Evolutionary conservation across 2,888 invertebrate species (phyloP), one percentile per base, ranked within the genome.

Genomic region (Tenthredo notha): DNA sequence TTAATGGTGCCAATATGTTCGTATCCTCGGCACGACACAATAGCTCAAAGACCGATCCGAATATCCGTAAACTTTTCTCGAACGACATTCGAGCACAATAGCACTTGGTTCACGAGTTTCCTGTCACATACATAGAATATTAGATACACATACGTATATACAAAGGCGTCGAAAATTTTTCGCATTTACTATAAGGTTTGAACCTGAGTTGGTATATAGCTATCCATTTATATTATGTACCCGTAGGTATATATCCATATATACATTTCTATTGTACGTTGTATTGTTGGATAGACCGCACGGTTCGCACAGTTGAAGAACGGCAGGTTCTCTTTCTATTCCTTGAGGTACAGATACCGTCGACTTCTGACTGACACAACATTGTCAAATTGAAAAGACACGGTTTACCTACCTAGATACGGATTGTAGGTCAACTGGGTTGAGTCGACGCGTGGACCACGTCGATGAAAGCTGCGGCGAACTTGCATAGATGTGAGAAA

Each of bases 21-120:
- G 80, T 61, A 58, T 61, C 58, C 61, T 25, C 37, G 10, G 12
- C 78, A 37, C 58, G 61, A 21, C 61, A 80, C 61, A 80, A 80
- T 61, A 61, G 58, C 58, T 80, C 80, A 80, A 78, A 80, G 78
- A 80, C 4, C 80, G 80, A 61, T 40, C 12, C 80, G 61, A 80
- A 80, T 80, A 80, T 80, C 80, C 61, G 58, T 61, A 50, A 80
- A 80, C 80, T 80, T 80, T 80, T 80, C 37, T 12, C 33, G 58
- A 61, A 61, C 61, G 80, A 61, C 6, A 80, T 80, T 61, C 80
- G 80, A 80, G 58, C 29, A 80, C 80, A 80, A 80, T 80, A 61
- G 80, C 58, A 80, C 80, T 61, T 80, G 58, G 40, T 40, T 58
- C 40, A n/a, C 80, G 40, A 61, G 61, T 61, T 78, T 78, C 78